Conservation (phyloP, 2,797 vertebrate genomes). For the Pseudochaenichthys georgianus region DNA sequence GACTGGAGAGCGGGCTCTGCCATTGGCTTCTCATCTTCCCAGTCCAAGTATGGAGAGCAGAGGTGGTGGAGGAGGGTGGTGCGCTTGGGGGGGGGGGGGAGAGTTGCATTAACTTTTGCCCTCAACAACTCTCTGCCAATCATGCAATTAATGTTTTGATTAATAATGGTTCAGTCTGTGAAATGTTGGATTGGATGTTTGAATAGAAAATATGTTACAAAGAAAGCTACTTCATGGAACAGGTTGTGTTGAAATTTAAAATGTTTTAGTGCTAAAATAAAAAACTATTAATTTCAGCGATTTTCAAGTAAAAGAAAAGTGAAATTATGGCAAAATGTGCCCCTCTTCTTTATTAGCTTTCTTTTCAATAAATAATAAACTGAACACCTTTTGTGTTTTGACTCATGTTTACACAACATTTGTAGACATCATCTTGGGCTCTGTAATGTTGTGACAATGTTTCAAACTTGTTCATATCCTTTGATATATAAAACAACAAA, state of each 20-base stretch:
- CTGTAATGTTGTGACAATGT: not conserved
- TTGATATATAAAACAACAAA: not conserved
- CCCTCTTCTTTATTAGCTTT: too few species aligned
- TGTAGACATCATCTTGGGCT: not conserved
- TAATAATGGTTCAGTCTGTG: not conserved
- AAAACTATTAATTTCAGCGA: not conserved
- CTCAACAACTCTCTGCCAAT: slow-evolving; percentile 47
- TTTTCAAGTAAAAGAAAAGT: not conserved
- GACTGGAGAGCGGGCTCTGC: slow-evolving; percentile 71
- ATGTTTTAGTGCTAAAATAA: not conserved
- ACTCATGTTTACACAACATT: not conserved
- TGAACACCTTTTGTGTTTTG: not conserved
- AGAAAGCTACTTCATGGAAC: not conserved
- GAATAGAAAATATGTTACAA: too few species aligned
- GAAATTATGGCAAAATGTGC: not conserved
- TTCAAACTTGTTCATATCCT: not conserved
- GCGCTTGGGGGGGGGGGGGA: not conserved
- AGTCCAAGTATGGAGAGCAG: slow-evolving; percentile 82
- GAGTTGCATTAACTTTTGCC: slow-evolving; percentile 65
- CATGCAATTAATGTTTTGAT: slow-evolving; percentile 39
- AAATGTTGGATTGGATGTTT: not conserved
- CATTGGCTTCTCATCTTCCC: slow-evolving; percentile 78
- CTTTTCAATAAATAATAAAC: too few species aligned
- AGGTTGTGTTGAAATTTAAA: not conserved
- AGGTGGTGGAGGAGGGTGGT: slow-evolving; percentile 7